Evolutionary conservation across 2,113 vertebrate species (phyloP).

Genomic region (Myrmecophaga tridactyla): DNA sequence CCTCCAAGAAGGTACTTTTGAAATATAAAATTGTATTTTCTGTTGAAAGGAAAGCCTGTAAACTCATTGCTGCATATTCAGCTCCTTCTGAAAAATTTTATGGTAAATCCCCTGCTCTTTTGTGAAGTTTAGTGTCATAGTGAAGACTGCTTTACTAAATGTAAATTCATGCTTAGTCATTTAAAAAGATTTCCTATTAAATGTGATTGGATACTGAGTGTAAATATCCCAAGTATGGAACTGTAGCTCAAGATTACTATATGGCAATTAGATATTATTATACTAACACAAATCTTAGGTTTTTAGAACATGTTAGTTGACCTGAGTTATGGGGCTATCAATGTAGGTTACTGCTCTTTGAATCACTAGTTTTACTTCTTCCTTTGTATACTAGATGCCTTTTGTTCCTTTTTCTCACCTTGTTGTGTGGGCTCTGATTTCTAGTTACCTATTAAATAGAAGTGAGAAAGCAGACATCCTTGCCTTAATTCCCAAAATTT

Average conservation of each 20-base stretch:
- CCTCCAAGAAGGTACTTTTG: neutral
- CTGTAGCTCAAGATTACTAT: neutral
- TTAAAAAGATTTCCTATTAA: slow-evolving; percentile 7
- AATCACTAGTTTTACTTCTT: neutral
- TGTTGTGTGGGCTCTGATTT: neutral
- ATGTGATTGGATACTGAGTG: neutral
- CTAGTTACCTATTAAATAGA: neutral
- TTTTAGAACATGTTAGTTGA: neutral
- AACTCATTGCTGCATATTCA: neutral
- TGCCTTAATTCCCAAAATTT: neutral
- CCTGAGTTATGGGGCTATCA: neutral
- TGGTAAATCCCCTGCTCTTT: neutral
- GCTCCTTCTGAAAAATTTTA: neutral
- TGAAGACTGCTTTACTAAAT: neutral
- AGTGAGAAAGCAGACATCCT: neutral
- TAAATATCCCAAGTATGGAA: neutral
- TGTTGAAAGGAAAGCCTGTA: neutral
- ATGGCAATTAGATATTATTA: neutral
- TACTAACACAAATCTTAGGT: neutral
- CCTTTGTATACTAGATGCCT: neutral
- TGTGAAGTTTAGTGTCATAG: neutral
- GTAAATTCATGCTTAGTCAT: neutral
- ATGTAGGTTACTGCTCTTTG: neutral
- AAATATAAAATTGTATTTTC: neutral
- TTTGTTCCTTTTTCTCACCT: neutral